Evolutionary conservation across 2,797 vertebrate species (phyloP).

Genomic region (Tangara arthus): DNA sequence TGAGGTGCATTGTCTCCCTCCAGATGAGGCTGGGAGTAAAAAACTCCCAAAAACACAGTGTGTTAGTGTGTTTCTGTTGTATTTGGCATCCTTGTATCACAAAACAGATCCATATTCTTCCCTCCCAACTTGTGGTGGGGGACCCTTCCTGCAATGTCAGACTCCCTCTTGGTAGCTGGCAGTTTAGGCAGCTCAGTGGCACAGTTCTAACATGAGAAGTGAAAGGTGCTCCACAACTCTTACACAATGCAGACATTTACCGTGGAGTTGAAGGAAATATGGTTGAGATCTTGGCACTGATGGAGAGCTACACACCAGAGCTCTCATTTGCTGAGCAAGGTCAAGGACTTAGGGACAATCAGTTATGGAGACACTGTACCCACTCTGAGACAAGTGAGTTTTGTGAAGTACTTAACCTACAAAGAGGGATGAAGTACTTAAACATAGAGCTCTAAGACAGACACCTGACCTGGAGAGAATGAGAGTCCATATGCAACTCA

Average conservation of each 20-base stretch:
- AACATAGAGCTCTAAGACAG: neutral
- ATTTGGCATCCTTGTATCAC: rapidly evolving
- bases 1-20: neutral
- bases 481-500: neutral
- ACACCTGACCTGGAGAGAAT: neutral
- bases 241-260: neutral
- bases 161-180: neutral
- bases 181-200: neutral
- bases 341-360: neutral
- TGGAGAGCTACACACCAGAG: neutral
- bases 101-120: neutral
- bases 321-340: neutral
- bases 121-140: neutral
- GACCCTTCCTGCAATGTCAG: neutral
- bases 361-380: neutral
- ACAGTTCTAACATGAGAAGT: neutral
- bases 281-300: neutral
- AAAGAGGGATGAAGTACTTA: neutral
- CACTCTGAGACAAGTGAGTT: neutral
- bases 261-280: neutral
- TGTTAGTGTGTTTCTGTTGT: neutral
- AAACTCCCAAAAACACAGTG: neutral
- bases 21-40: neutral
- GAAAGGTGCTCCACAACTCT: neutral
- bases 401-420: neutral